Percentiles rank a stretch among this genome's conserved stretches.
Evolutionary conservation across 2,888 invertebrate species (phyloP).

Genomic region (Lepidonotus clava): DNA sequence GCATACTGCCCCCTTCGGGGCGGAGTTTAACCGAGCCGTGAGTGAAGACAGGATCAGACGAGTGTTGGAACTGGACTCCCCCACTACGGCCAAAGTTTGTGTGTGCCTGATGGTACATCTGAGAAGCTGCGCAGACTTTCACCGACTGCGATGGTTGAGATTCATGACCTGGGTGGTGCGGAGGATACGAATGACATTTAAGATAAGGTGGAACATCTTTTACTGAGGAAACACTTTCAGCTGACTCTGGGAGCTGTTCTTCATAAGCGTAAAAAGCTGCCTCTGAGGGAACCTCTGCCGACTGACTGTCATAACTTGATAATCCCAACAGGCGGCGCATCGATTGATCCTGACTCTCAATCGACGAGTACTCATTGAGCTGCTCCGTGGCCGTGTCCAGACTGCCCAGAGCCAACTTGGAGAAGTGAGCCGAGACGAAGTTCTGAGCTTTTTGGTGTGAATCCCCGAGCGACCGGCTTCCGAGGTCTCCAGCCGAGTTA

Average conservation of each 20-base stretch:
- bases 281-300: neutral
- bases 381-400: constrained; percentile 36
- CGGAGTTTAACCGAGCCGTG: too few relatives aligned
- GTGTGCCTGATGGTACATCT: too few relatives aligned
- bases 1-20: neutral
- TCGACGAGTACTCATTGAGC: neutral
- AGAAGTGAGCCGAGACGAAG: neutral
- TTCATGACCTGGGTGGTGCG: neutral
- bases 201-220: too few relatives aligned
- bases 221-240: too few relatives aligned
- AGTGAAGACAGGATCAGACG: too few relatives aligned
- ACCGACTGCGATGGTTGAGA: neutral
- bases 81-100: too few relatives aligned
- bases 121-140: neutral
- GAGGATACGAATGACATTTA: too few relatives aligned
- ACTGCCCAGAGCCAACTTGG: neutral
- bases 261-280: neutral
- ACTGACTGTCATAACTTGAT: neutral
- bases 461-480: neutral
- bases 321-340: neutral
- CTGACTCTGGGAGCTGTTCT: neutral
- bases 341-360: neutral
- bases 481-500: neutral
- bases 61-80: too few relatives aligned
- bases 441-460: neutral